Conservation (phyloP, 2,888 invertebrate species). For the Lordiphosa fenestrarum region DNA sequence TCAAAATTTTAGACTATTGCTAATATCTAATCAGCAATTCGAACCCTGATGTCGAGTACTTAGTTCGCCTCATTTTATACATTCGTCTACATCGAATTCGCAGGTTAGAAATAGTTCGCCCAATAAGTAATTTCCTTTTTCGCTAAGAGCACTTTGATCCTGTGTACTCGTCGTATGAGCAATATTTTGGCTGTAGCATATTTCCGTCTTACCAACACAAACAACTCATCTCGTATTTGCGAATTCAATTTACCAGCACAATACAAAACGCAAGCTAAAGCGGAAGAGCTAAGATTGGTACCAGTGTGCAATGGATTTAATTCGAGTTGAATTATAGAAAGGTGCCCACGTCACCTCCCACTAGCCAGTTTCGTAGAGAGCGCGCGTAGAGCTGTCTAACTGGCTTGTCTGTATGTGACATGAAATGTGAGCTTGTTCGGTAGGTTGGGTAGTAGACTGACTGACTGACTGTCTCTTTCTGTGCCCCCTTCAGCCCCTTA, state of each 20-base stretch:
- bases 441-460: conserved; percentile 30
- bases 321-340: conserved; percentile 65
- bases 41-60: too few relatives aligned
- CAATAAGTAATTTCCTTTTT: too few relatives aligned
- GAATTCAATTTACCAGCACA: conserved; percentile 1
- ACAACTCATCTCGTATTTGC: too few relatives aligned
- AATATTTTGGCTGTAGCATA: too few relatives aligned
- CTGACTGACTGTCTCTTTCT: conserved; percentile 35
- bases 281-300: neutral
- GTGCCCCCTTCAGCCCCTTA: conserved; percentile 24
- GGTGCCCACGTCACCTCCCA: conserved; percentile 50
- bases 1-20: too few relatives aligned
- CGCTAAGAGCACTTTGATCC: too few relatives aligned
- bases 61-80: too few relatives aligned
- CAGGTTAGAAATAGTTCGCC: too few relatives aligned
- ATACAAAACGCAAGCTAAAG: conserved; percentile 5
- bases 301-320: conserved; percentile 52
- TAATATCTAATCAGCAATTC: too few relatives aligned
- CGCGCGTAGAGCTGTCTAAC: conserved; percentile 23
- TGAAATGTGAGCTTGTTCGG: conserved; percentile 70
- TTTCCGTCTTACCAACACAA: too few relatives aligned
- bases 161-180: neutral
- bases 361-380: conserved; percentile 23
- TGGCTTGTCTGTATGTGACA: conserved; percentile 43
- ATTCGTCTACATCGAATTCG: too few relatives aligned